Evolutionary conservation across 2,888 invertebrate species (phyloP).

Genomic region (Amblyjoppa proteus): DNA sequence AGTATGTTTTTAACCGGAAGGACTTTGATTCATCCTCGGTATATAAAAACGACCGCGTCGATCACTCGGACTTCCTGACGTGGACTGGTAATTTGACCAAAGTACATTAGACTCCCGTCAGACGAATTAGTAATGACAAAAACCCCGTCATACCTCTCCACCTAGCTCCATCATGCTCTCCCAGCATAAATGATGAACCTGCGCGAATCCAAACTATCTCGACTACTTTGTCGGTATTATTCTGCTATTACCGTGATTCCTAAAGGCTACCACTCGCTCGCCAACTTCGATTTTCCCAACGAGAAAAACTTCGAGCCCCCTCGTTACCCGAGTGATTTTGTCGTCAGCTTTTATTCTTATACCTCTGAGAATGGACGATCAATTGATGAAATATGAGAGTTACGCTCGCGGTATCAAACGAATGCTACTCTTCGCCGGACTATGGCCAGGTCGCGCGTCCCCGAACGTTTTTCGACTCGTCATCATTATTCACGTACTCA

Average conservation of each 20-base stretch:
- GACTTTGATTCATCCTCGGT: not conserved
- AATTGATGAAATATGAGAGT: conserved; percentile 54
- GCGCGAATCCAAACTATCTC: not conserved
- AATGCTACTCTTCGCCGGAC: conserved; percentile 55
- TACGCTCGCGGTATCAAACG: conserved; percentile 50
- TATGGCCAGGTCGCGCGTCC: conserved; percentile 61
- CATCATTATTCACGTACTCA: conserved; percentile 26
- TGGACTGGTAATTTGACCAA: not conserved
- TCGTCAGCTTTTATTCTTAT: not conserved
- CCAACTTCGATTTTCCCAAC: not conserved
- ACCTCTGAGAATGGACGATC: conserved; percentile 37
- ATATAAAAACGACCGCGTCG: not conserved
- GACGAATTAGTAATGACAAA: not conserved
- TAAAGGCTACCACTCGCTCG: not conserved
- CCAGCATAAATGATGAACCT: conserved; percentile 10
- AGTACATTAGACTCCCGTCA: not conserved
- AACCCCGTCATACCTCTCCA: not conserved
- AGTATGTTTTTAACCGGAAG: not conserved
- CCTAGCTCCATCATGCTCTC: not conserved
- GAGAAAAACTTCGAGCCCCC: not conserved
- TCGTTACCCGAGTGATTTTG: not conserved
- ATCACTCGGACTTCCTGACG: not conserved
- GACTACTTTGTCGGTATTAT: conserved; percentile 9
- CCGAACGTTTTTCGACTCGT: conserved; percentile 24
- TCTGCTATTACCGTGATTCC: conserved; percentile 6